A percentile compares a stretch with the other conserved stretches of the same genome.
These are phyloP conservation scores for Turnix velox DNA, from an alignment of 2,113 vertebrate species.

Conservation along the genomic window DNA sequence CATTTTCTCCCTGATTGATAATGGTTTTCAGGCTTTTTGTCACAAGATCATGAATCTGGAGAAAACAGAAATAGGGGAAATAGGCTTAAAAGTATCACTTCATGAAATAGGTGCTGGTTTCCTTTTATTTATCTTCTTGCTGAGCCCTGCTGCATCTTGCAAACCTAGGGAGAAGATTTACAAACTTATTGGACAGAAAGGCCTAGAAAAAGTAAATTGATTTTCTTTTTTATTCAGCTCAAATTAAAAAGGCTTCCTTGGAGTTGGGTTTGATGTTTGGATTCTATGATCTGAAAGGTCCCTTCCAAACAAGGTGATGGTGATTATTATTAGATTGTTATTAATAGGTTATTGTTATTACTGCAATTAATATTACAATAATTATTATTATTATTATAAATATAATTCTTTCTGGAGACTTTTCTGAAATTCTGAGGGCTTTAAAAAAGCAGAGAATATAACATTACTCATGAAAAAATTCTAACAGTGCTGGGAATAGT, in stretches of 20 bases:
- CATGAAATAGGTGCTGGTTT: neutral
- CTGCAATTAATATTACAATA: too few species aligned
- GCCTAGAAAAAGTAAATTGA: neutral
- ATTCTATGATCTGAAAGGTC: too few species aligned
- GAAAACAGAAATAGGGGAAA: neutral
- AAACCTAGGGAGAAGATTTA: neutral
- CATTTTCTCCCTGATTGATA: neutral
- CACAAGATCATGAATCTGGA: neutral
- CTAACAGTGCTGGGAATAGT: neutral
- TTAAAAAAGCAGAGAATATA: neutral
- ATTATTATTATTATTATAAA: too few species aligned
- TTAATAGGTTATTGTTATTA: too few species aligned
- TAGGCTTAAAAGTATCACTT: neutral
- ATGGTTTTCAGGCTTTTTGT: conserved; percentile 12
- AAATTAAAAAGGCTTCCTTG: too few species aligned
- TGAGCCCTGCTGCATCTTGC: neutral
- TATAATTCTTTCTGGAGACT: neutral
- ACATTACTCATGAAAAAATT: neutral
- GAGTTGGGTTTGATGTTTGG: too few species aligned
- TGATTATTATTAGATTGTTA: too few species aligned
- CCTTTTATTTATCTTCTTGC: neutral
- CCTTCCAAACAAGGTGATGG: too few species aligned
- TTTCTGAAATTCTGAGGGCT: neutral
- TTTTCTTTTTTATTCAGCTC: neutral
- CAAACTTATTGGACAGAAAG: neutral